These are phyloP conservation scores for Rhynchonema sp. DNA, from an alignment of 2,888 invertebrate genomes.

Conservation along the genomic window DNA sequence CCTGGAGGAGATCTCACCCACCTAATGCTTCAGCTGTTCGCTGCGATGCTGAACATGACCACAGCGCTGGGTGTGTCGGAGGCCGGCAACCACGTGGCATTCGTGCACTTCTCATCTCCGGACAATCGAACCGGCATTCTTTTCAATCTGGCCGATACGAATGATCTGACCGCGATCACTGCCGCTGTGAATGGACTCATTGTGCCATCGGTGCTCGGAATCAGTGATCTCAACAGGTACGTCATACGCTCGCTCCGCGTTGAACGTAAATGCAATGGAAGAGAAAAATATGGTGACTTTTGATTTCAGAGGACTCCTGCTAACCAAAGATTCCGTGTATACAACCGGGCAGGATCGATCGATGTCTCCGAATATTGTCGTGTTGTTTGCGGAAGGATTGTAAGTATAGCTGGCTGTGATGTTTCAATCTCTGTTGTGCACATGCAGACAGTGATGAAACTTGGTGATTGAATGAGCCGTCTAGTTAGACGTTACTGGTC, in stretches of 20 bases:
- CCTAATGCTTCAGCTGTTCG: neutral
- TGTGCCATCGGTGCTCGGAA: neutral
- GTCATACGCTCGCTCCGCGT: too few species aligned
- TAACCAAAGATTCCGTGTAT: neutral
- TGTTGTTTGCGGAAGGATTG: neutral
- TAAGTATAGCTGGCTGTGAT: neutral
- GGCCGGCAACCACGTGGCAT: neutral
- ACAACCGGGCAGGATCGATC: neutral
- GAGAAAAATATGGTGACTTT: too few species aligned
- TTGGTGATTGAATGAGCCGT: too few species aligned
- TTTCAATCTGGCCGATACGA: neutral
- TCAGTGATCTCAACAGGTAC: neutral
- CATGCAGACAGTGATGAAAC: too few species aligned
- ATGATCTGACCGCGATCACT: neutral
- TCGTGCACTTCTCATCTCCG: neutral
- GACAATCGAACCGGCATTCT: neutral
- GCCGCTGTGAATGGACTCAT: neutral
- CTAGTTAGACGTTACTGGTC: too few species aligned
- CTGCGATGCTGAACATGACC: neutral
- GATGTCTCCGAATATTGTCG: neutral
- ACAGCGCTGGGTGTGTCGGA: neutral
- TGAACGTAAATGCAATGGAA: too few species aligned
- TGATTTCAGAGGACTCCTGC: neutral
- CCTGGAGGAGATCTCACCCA: too few species aligned
- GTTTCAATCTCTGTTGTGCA: too few species aligned